Percentiles rank a stretch among this genome's conserved stretches.
Conservation (phyloP, 2,888 invertebrate genomes). For the Onchidella celtica region DNA sequence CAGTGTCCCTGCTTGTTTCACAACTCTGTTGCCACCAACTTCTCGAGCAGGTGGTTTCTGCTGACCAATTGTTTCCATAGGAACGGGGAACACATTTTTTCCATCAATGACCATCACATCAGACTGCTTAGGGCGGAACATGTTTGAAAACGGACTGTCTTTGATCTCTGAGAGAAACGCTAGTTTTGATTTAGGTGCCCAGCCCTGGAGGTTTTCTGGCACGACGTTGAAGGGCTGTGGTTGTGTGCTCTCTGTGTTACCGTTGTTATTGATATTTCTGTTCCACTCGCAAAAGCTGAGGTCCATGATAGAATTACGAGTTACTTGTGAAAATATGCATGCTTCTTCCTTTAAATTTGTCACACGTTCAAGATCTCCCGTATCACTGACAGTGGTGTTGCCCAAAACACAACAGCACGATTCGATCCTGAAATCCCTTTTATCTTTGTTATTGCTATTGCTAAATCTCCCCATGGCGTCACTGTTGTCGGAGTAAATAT, state of each 20-base stretch:
- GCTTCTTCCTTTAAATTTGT: background rate
- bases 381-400: background rate
- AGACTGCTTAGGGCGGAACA: background rate
- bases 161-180: background rate
- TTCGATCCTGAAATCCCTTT: too few species aligned
- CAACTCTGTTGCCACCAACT: too few species aligned
- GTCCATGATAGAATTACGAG: background rate
- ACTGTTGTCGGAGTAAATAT: background rate
- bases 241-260: background rate
- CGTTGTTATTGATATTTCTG: slow-evolving; percentile 25
- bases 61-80: background rate
- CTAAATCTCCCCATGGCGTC: too few species aligned
- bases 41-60: background rate
- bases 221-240: background rate
- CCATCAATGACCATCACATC: slow-evolving; percentile 19
- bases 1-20: too few species aligned
- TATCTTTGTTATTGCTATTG: background rate
- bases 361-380: background rate
- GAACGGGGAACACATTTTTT: background rate
- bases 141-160: background rate
- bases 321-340: background rate
- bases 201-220: background rate
- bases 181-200: background rate
- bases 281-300: background rate
- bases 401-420: background rate